Percentiles rank a stretch among this genome's conserved stretches.
Evolutionary conservation across 2,888 invertebrate genomes (phyloP).

Genomic region (Zootermopsis nevadensis): DNA sequence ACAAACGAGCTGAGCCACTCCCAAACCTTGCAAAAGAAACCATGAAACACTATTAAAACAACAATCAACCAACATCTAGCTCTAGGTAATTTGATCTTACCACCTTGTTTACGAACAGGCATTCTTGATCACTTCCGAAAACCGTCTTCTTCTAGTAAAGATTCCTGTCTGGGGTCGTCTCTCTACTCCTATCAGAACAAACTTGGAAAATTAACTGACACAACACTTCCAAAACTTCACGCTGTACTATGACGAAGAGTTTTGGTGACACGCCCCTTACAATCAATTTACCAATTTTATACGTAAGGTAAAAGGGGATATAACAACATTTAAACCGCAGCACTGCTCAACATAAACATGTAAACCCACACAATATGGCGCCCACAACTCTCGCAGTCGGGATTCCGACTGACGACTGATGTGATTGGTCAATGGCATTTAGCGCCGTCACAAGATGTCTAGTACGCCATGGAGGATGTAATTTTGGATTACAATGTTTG

Average conservation of each 20-base stretch:
- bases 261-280: constrained; percentile 20
- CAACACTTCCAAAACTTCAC: constrained; percentile 43
- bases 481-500: neutral
- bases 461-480: constrained; percentile 25
- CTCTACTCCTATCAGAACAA: constrained; percentile 28
- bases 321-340: constrained; percentile 45
- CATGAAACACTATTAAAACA: constrained; percentile 24
- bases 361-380: constrained; percentile 53
- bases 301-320: constrained; percentile 12
- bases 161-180: constrained; percentile 21
- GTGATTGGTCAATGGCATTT: constrained; percentile 54
- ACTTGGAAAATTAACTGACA: constrained; percentile 46
- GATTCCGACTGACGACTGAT: constrained; percentile 54
- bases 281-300: neutral
- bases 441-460: constrained; percentile 48
- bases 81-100: constrained; percentile 61
- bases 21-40: constrained; percentile 37
- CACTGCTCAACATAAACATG: constrained; percentile 52
- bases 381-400: constrained; percentile 49
- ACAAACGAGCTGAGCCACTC: constrained; percentile 46
- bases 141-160: constrained; percentile 26
- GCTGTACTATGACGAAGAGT: constrained; percentile 14
- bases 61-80: constrained; percentile 53
- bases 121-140: constrained; percentile 61
- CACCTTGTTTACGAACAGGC: constrained; percentile 83